Percentiles rank a stretch among this genome's conserved stretches.
These are phyloP conservation scores for Platanista minor DNA, from an alignment of 2,113 vertebrate species.

Conservation along the genomic window DNA sequence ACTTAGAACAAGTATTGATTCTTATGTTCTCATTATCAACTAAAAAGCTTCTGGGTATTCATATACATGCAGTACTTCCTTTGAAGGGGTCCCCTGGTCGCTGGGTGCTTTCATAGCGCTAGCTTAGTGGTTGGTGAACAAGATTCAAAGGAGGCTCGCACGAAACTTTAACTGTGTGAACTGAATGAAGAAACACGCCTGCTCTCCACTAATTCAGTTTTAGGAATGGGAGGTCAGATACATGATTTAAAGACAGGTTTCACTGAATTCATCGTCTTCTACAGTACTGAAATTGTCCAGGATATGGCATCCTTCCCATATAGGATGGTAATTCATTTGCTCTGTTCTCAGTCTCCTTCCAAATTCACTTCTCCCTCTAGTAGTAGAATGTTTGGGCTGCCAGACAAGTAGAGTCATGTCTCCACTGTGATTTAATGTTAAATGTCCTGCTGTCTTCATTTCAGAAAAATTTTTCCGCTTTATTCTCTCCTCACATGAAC, in stretches of 20 bases:
- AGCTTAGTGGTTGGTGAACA: background rate
- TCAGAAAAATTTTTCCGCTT: background rate
- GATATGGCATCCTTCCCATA: background rate
- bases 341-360: background rate
- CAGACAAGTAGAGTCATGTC: constrained; percentile 27
- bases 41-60: background rate
- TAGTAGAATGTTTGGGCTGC: background rate
- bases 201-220: background rate
- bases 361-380: background rate
- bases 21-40: too few species aligned
- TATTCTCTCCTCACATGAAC: background rate
- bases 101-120: background rate
- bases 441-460: constrained; percentile 10
- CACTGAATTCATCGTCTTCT: background rate
- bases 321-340: background rate
- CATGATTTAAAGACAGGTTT: background rate
- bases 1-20: background rate
- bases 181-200: background rate
- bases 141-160: background rate
- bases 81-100: background rate
- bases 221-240: background rate
- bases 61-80: background rate
- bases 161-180: background rate
- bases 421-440: background rate
- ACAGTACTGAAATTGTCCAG: background rate